Conservation (phyloP, 2,797 vertebrate species). For the Dromococcyx pavoninus region DNA sequence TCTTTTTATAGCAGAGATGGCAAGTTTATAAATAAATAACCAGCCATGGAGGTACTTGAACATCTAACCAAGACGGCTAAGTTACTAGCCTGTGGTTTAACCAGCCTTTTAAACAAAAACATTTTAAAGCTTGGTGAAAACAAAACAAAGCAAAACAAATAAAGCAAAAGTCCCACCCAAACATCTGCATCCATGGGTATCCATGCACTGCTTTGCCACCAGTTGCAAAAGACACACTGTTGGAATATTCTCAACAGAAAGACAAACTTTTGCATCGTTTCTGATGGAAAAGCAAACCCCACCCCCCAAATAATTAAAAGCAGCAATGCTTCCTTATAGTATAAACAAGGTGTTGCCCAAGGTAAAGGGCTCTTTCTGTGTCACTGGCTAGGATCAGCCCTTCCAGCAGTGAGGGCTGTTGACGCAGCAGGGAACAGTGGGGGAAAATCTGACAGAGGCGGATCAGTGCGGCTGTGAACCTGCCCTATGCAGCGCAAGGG, state of each 20-base stretch:
- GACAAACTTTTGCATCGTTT: background rate
- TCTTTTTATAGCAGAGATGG: slow-evolving; percentile 68
- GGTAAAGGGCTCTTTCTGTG: too few species aligned
- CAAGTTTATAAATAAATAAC: slow-evolving; percentile 58
- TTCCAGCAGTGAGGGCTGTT: background rate
- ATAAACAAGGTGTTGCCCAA: background rate
- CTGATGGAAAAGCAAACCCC: background rate
- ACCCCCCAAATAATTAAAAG: background rate
- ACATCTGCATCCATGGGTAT: accelerated
- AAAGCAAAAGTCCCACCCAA: too few species aligned
- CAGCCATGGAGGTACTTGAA: background rate
- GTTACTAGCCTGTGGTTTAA: background rate
- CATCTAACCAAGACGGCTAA: background rate
- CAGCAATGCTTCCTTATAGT: too few species aligned
- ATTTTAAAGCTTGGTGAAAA: background rate
- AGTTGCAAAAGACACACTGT: accelerated
- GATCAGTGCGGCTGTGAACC: background rate
- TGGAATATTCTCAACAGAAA: background rate
- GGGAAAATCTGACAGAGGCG: background rate
- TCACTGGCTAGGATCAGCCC: too few species aligned
- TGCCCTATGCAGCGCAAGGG: background rate
- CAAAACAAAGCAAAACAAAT: background rate
- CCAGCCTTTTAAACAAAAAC: background rate
- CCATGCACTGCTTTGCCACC: background rate
- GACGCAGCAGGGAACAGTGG: background rate